phyloP scores from a whole-genome alignment of 2,888 invertebrate genomes.

The Cancer borealis region DNA sequence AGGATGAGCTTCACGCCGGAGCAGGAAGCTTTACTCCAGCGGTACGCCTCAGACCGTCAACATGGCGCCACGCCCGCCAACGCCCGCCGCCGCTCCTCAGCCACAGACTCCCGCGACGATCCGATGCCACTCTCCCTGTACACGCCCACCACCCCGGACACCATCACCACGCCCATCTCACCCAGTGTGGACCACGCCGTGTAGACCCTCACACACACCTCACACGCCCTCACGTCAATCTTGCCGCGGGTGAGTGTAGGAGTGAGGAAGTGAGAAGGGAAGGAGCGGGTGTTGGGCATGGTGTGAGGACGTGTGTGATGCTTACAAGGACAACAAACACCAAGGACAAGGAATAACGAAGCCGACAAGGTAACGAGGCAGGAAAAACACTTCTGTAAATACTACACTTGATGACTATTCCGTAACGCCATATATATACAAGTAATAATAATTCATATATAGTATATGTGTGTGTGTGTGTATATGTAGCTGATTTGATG shows the following conservation, averaged over 20 bases:
- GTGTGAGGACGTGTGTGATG: neutral
- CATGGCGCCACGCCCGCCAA: neutral
- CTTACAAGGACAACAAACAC: neutral
- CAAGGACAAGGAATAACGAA: too few relatives aligned
- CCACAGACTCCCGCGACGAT: conserved; percentile 22
- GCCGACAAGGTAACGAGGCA: neutral
- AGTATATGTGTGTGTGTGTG: conserved; percentile 9
- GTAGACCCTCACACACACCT: conserved; percentile 18
- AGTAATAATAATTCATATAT: neutral
- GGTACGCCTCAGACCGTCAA: conserved; percentile 51
- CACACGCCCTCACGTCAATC: neutral
- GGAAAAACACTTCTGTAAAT: neutral
- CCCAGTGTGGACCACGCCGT: conserved; percentile 54
- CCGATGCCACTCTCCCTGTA: conserved; percentile 53
- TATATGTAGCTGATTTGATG: neutral
- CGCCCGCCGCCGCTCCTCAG: neutral
- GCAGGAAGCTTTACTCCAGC: conserved; percentile 64
- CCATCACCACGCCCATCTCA: conserved; percentile 62
- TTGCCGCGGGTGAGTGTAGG: neutral
- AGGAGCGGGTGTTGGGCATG: neutral
- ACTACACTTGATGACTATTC: neutral
- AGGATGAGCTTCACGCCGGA: conserved; percentile 73
- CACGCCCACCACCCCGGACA: conserved; percentile 66
- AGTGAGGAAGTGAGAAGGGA: neutral
- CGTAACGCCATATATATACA: neutral